Evolutionary conservation across 2,888 invertebrate genomes (phyloP).

Genomic region (Tetropium fuscum): DNA sequence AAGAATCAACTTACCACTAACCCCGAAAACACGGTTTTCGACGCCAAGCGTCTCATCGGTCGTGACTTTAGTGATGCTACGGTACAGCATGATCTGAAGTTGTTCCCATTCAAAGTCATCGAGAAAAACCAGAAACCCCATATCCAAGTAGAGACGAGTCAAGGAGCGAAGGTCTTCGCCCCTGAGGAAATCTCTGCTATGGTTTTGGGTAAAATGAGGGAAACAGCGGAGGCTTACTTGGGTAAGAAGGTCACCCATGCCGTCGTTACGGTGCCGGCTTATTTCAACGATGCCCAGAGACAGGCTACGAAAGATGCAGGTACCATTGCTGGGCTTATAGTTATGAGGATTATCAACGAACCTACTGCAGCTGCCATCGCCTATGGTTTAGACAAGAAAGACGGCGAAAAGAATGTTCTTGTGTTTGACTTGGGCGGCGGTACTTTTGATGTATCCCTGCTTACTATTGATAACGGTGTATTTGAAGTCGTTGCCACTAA

Average conservation of each 20-base stretch:
- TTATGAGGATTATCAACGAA: slow-evolving; percentile 98
- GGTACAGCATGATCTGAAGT: slow-evolving; percentile 96
- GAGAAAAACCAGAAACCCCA: slow-evolving; percentile 96
- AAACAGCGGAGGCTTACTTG: slow-evolving; percentile 97
- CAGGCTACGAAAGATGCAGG: slow-evolving; percentile 99
- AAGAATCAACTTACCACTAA: slow-evolving; percentile 99
- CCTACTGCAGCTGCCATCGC: slow-evolving; percentile 98
- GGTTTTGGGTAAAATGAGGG: slow-evolving; percentile 98
- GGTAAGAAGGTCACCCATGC: slow-evolving; percentile 90
- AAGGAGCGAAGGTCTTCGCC: slow-evolving; percentile 91
- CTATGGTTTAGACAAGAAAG: slow-evolving; percentile 96
- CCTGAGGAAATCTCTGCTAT: slow-evolving; percentile 99
- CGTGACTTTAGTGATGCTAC: slow-evolving; percentile 92
- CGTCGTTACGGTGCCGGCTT: slow-evolving; percentile 96
- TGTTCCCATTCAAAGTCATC: slow-evolving; percentile 96
- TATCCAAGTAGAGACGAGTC: slow-evolving; percentile 85
- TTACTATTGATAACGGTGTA: slow-evolving; percentile 98
- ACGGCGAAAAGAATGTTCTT: slow-evolving; percentile 97
- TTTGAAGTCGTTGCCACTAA: slow-evolving; percentile 93
- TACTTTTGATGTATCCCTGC: slow-evolving; percentile 97
- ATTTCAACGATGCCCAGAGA: slow-evolving; percentile 99
- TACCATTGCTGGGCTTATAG: slow-evolving; percentile 80
- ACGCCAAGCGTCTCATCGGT: slow-evolving; percentile 98
- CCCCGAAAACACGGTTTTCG: slow-evolving; percentile 99
- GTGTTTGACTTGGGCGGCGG: slow-evolving; percentile 99